Evolutionary conservation across 2,797 vertebrate genomes (phyloP), one percentile per base, ranked within the genome.

Genomic region (Zenarchopterus dispar): DNA sequence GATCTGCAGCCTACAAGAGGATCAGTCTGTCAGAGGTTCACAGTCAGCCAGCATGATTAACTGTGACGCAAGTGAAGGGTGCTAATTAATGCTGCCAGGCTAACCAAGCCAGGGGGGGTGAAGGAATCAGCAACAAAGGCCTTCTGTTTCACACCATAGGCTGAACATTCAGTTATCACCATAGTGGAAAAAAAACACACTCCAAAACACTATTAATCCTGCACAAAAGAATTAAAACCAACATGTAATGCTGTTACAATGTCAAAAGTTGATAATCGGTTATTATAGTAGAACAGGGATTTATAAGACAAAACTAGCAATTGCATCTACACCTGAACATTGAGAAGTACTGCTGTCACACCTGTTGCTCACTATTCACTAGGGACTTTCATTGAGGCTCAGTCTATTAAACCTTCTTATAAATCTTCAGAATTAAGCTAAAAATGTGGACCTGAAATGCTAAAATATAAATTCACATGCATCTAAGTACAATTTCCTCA

Each of bases 41-140:
- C 73, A 67, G 65, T 73, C 77, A 65, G 47, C 70, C 67, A 81
- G 83, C 61, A n/a, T 19, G 74, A 88, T 89, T 89, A 85, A 79
- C 47, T 23, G 72, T 81, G 83, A 90, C 41, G 76, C 78, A 87
- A 70, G 68, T 57, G 15, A 24, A 41, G 65, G 64, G 59, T 61
- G 61, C 51, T 75, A 67, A 84, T 87, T 77, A 84, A 76, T 79
- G 69, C 69, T 82, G 77, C 67, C 56, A 57, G 56, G 61, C 65
- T 49, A 36, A 59, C 53, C 18, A 11, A 65, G 64, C 42, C 50
- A 51, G 52, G 48, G 28, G 24, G 49, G 60, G 77, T 45, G 43
- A 78, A 67, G 54, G 69, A 26, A 0, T 39, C 52, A 56, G 21
- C 53, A 68, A 84, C 70, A 83, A 70, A 63, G 53, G 36, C 45